Evolutionary conservation across 1,140 invertebrate species (phyloP), one percentile per base, ranked within the genome.

Genomic region (Diorhabda elongata): DNA sequence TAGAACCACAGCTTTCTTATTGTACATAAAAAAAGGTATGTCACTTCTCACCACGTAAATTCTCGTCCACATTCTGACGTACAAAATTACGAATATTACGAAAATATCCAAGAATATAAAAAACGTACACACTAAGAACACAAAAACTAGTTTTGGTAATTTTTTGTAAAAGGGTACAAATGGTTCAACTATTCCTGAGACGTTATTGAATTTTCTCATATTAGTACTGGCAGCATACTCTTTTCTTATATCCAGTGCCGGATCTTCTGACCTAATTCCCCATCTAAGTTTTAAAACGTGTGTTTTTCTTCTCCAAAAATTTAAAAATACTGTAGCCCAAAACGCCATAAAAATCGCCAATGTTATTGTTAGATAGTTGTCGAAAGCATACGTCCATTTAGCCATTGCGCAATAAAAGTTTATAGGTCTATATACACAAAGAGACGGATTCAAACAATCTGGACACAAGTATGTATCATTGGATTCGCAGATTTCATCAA

Each of bases 321-420:
- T 95, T 71, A 96, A 79, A 81, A 95, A 96, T 70, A 93, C 85
- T 2, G 91, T 89, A 44, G 89, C 91, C 94, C 95, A 98, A 78
- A 99, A 89, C 44, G 95, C 95, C 94, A 98, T 98, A 76, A 98
- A 93, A 57, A 95, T 88, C 41, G 97, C 92, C 82, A 98, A 99
- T 76, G 93, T 87, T 2, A 98, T 89, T 0, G 95, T 98, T 9
- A 90, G 90, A 8, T 89, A 86, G 84, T 99, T 99, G 77, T 99
- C 97, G 79, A 99, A 96, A 42, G 98, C 83, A 77, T 96, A 95
- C 0, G 93, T 94, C 26, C 94, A 83, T 74, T 87, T 85, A 7
- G 93, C 88, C 9, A 64, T 44, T 9, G 43, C 42, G 57, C 74
- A 75, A 2, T 42, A 71, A 58, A 42, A 67, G 7, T 26, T 26